Evolutionary conservation across 2,888 invertebrate genomes (phyloP), one percentile per base, ranked within the genome.

Genomic region (Achlya flavicornis): DNA sequence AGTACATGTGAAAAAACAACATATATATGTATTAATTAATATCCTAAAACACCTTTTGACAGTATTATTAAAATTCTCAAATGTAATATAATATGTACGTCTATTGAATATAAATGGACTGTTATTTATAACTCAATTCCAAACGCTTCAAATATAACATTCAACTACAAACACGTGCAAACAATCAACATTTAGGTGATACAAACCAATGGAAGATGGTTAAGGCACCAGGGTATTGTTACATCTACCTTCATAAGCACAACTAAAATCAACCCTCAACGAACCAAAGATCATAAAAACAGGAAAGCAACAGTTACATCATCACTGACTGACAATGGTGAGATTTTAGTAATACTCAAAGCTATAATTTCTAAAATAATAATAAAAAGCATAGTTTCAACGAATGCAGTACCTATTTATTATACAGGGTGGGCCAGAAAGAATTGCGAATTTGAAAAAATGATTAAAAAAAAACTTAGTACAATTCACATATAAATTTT

Each of bases 171-270:
- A 48, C 66, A 67, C 73, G 68, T 65, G 76, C 76, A 76, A 81
- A 74, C 70, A 79, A 78, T 67, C 12, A 58, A 26, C 60, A 61
- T 76, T 76, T 73, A 71, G 62, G 67, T 71, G 73, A 76, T 69
- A 68, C 41, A 26, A 76, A 79, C 61, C 73, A 80, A 78, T 84
- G 85, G 81, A 87, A 85, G 83, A 86, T 87, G 85, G 76, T 68
- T 88, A 89, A 89, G 89, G 89, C 89, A 89, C 89, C 84, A 79
- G 84, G 82, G 72, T 83, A 68, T 70, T 63, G 69, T 64, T 66
- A 70, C 70, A 68, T 70, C 65, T 63, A 64, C 26, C 67, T 70
- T 53, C 53, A 53, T 19, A 53, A 53, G 19, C 16, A 53, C 19
- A 53, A 53, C 19, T 19, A 16, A 53, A 53, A 53, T 7, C 53